Evolutionary conservation across 30 jellyfish, hydroid and myxozoan genomes (phyloP).

Genomic region (Pelagia noctiluca): DNA sequence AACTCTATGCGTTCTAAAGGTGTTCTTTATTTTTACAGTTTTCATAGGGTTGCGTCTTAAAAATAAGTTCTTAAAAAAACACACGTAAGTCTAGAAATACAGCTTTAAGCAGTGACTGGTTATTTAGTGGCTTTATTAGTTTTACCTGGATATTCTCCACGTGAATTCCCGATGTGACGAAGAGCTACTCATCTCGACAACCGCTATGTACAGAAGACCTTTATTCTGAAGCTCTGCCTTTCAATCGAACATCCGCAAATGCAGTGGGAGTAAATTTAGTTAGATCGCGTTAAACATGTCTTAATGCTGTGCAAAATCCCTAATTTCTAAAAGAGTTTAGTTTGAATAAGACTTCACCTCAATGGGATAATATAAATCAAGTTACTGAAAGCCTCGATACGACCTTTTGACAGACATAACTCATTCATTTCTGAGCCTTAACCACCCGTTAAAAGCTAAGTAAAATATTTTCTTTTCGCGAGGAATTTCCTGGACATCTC

Average conservation of each 20-base stretch:
- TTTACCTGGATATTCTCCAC: slow-evolving; percentile 9
- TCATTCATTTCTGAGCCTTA: slow-evolving; percentile 13
- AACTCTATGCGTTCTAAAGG: neutral
- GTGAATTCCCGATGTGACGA: neutral
- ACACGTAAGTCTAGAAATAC: neutral
- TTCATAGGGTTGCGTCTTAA: neutral
- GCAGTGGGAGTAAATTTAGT: slow-evolving; percentile 12
- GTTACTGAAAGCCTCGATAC: slow-evolving; percentile 16
- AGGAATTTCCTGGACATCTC: neutral
- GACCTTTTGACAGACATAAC: neutral
- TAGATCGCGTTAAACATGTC: slow-evolving; percentile 39
- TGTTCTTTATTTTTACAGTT: no score
- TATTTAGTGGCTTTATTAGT: neutral
- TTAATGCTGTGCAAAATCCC: slow-evolving; percentile 18
- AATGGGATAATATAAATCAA: no score
- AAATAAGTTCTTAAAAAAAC: neutral
- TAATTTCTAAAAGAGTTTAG: neutral
- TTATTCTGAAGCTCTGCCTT: neutral
- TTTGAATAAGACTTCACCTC: slow-evolving; percentile 18
- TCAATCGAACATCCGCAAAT: neutral
- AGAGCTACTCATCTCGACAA: neutral
- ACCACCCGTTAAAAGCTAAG: neutral
- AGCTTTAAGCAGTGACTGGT: neutral
- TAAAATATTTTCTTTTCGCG: neutral
- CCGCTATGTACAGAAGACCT: neutral